Evolutionary conservation across 2,113 vertebrate genomes (phyloP).

Genomic region (Gymnarchus niloticus): DNA sequence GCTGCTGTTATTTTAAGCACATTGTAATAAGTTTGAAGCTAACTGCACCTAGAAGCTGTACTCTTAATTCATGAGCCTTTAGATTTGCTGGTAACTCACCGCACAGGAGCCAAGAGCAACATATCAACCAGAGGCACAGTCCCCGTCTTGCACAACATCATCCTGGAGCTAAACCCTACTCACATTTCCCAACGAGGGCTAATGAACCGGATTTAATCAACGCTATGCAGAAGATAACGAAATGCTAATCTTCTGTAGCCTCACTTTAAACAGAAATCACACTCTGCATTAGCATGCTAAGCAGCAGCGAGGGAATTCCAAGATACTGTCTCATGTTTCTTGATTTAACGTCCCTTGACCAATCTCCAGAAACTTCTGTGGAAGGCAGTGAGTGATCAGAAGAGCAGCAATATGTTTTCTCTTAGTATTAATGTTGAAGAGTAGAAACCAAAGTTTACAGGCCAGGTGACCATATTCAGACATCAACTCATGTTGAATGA

Average conservation of each 20-base stretch:
- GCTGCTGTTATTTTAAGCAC: too few species aligned
- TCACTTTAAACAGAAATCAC: not conserved
- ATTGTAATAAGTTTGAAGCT: not conserved
- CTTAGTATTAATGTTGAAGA: not conserved
- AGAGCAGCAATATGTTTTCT: not conserved
- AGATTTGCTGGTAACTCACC: not conserved
- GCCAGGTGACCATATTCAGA: not conserved
- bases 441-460: not conserved
- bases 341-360: not conserved
- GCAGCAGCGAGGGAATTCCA: not conserved
- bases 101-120: not conserved
- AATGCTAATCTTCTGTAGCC: not conserved
- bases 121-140: not conserved
- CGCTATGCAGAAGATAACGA: conserved; percentile 1
- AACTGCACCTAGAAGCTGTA: not conserved
- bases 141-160: too few species aligned
- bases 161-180: not conserved
- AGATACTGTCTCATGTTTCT: not conserved
- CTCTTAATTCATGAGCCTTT: not conserved
- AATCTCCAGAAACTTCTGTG: not conserved
- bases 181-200: not conserved
- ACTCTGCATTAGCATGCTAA: not conserved
- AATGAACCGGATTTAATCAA: conserved; percentile 8
- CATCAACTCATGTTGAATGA: not conserved
- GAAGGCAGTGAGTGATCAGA: not conserved